A percentile compares a stretch with the other conserved stretches of the same genome.
These are phyloP conservation scores for Ophonus ardosiacus DNA, from an alignment of 2,888 invertebrate genomes.

Conservation along the genomic window DNA sequence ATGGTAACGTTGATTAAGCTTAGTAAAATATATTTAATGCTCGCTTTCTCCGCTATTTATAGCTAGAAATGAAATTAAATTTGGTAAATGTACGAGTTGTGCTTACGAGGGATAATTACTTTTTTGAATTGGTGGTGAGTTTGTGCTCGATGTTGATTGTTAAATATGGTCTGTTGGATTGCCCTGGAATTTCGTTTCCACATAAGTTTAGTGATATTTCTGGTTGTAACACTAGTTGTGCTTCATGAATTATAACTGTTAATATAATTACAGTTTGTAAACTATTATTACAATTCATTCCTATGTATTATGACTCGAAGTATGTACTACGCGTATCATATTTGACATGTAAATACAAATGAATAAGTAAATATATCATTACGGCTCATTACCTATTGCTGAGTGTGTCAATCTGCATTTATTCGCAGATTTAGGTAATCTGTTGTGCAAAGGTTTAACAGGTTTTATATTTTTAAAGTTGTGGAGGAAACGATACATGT, in stretches of 20 bases:
- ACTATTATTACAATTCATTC: not conserved
- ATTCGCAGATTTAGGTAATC: too few species aligned
- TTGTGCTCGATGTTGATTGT: not conserved
- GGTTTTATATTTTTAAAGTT: too few species aligned
- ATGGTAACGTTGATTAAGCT: conserved; percentile 59
- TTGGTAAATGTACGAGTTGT: conserved; percentile 32
- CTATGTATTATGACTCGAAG: not conserved
- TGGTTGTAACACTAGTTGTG: not conserved
- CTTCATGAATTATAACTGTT: not conserved
- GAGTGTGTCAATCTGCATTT: too few species aligned
- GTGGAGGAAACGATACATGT: too few species aligned
- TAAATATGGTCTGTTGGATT: not conserved
- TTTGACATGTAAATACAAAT: not conserved
- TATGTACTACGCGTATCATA: not conserved
- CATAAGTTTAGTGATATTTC: not conserved
- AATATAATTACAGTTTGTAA: not conserved
- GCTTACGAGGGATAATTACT: not conserved
- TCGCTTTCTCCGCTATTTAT: conserved; percentile 40
- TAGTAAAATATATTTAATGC: conserved; percentile 46
- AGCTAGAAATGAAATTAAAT: conserved; percentile 43
- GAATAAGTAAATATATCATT: too few species aligned
- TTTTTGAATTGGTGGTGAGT: not conserved
- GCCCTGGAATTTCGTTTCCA: not conserved
- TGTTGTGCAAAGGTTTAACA: too few species aligned
- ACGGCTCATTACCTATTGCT: too few species aligned